phyloP scores from a whole-genome alignment of 2,888 invertebrate species.

The Cheilosia pagana region DNA sequence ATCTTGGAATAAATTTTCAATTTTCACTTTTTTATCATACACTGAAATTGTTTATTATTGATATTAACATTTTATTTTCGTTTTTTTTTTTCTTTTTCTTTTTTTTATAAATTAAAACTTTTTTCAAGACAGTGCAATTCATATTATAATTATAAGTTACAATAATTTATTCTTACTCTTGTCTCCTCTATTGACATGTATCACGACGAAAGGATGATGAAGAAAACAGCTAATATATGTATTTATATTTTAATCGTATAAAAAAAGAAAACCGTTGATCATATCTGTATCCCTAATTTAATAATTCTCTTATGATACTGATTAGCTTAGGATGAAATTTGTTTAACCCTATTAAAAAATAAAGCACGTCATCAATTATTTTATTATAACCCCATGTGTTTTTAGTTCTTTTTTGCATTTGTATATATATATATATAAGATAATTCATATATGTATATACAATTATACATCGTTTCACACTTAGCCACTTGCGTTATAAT shows the following conservation, averaged over 20 bases:
- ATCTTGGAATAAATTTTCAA: conserved; percentile 67
- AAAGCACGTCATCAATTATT: conserved; percentile 73
- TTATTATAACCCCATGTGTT: conserved; percentile 56
- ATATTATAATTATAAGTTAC: conserved; percentile 55
- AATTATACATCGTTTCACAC: conserved; percentile 44
- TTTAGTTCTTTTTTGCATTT: conserved; percentile 26
- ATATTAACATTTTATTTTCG: conserved; percentile 43
- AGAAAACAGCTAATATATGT: conserved; percentile 57
- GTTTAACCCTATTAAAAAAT: conserved; percentile 69
- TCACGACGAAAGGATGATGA: conserved; percentile 68
- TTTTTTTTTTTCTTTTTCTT: not conserved
- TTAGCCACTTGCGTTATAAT: conserved; percentile 39
- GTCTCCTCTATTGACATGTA: conserved; percentile 65
- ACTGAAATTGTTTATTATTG: conserved; percentile 50
- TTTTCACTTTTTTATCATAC: conserved; percentile 50
- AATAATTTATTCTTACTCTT: conserved; percentile 53
- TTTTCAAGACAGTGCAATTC: conserved; percentile 67
- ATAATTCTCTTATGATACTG: conserved; percentile 56
- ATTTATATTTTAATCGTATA: conserved; percentile 63
- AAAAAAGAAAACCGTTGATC: conserved; percentile 72
- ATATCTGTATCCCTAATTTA: conserved; percentile 26
- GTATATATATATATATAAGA: conserved; percentile 41
- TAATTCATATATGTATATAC: conserved; percentile 66
- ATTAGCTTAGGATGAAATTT: conserved; percentile 69
- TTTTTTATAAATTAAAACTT: conserved; percentile 62